phyloP scores from a whole-genome alignment of 1,140 invertebrate genomes.

The Tribolium castaneum region DNA sequence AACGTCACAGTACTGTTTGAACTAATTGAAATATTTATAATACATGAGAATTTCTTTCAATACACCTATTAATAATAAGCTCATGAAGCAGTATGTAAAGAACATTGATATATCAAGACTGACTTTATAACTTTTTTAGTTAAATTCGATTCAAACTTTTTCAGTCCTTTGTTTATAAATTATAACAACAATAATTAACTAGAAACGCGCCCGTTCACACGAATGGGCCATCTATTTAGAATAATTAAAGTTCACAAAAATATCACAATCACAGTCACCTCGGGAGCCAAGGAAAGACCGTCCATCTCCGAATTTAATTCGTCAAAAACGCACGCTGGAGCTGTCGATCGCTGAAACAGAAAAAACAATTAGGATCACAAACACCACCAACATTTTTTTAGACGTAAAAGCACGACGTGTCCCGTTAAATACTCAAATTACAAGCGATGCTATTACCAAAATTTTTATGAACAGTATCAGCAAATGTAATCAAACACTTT shows the following conservation, averaged over 20 bases:
- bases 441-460: slow-evolving; percentile 12
- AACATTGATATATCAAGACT: slow-evolving; percentile 55
- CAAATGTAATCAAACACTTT: neutral
- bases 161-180: slow-evolving; percentile 51
- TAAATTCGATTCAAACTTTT: slow-evolving; percentile 52
- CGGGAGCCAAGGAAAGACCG: slow-evolving; percentile 36
- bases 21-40: slow-evolving; percentile 16
- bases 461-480: neutral
- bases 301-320: slow-evolving; percentile 39
- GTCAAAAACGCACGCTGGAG: slow-evolving; percentile 36
- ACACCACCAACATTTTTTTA: neutral
- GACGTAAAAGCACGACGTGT: no score
- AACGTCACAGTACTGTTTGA: slow-evolving; percentile 3
- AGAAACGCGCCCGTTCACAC: slow-evolving; percentile 34
- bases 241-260: slow-evolving; percentile 51
- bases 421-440: neutral
- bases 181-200: slow-evolving; percentile 52
- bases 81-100: slow-evolving; percentile 51
- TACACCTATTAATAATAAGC: slow-evolving; percentile 54
- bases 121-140: slow-evolving; percentile 41
- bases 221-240: slow-evolving; percentile 46
- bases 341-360: slow-evolving; percentile 53
- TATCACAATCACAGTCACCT: slow-evolving; percentile 54
- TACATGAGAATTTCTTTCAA: slow-evolving; percentile 38
- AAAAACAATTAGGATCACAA: slow-evolving; percentile 24